These are phyloP conservation scores for Lumbricus terrestris DNA, from an alignment of 2,888 invertebrate genomes.

Conservation along the genomic window DNA sequence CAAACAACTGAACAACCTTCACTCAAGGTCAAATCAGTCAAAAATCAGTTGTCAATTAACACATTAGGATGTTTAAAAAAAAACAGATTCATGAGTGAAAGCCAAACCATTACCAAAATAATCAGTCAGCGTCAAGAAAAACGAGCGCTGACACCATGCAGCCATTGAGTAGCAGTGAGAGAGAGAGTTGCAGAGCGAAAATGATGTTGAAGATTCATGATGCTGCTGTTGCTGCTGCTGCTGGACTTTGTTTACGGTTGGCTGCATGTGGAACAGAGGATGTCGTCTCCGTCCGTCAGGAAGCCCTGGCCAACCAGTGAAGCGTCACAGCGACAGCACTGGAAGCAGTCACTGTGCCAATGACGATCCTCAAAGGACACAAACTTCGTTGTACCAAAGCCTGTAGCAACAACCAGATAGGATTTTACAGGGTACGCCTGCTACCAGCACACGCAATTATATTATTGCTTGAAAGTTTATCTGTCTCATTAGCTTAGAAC, in stretches of 20 bases:
- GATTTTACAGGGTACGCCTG: neutral
- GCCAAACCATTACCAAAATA: neutral
- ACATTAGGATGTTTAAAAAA: neutral
- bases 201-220: neutral
- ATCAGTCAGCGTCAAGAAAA: neutral
- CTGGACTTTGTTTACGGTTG: conserved; percentile 34
- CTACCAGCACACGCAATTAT: neutral
- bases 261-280: conserved; percentile 96
- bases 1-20: neutral
- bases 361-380: conserved; percentile 99
- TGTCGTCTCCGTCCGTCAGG: conserved; percentile 94
- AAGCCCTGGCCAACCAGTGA: conserved; percentile 97
- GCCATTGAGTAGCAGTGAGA: neutral
- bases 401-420: conserved; percentile 61
- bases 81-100: neutral
- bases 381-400: conserved; percentile 95
- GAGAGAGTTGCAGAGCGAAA: neutral
- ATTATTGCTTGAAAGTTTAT: no score
- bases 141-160: neutral
- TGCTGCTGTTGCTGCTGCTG: no score
- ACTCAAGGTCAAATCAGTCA: neutral
- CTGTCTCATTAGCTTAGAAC: no score
- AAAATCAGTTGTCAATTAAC: neutral
- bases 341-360: conserved; percentile 98
- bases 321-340: conserved; percentile 90